Evolutionary conservation across 2,113 vertebrate genomes (phyloP), one percentile per base, ranked within the genome.

Genomic region (Rhombomys opimus): DNA sequence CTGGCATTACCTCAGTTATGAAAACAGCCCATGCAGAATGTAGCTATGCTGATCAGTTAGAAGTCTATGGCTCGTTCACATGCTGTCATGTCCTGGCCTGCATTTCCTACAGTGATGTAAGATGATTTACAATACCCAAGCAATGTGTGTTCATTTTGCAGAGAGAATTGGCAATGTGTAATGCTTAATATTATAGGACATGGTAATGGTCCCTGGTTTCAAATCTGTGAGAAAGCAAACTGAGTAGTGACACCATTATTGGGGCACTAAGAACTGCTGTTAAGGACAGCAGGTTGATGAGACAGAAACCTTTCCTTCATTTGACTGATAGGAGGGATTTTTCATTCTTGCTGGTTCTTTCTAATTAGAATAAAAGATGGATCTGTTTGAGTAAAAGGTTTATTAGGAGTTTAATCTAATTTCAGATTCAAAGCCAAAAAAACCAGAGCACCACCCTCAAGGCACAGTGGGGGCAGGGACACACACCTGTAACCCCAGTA

Each of bases 1-100:
- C 9, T 87, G 94, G 94, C 87, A 96, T 87, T 73, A 95, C 89
- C 94, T 94, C 89, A 94, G 63, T 57, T 80, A 95, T 61, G 59
- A 95, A 95, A 97, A 91, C 0, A 80, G 92, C 25, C 77, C 68
- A 61, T 17, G 90, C 91, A 94, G 88, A 90, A 85, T 80, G 72
- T 77, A 91, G 94, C 77, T 95, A 68, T 38, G 90, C 61, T 75
- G 80, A 93, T 87, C 72, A 54, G 95, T 93, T 32, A 9, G 63
- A 97, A 97, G 77, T 20, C 38, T 80, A 70, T 50, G 96, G 93
- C 96, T 91, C 41, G 18, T 88, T 41, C 22, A 41, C 5, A 70
- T 30, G 91, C 38, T 80, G 20, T 8, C 12, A 30, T 63, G 57
- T 67, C 84, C 88, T 96, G 27, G 15, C 38, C 52, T 94, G 85